Base-by-base conservation (phyloP, 2,888 invertebrate species). In the Mythimna vitellina region DNA sequence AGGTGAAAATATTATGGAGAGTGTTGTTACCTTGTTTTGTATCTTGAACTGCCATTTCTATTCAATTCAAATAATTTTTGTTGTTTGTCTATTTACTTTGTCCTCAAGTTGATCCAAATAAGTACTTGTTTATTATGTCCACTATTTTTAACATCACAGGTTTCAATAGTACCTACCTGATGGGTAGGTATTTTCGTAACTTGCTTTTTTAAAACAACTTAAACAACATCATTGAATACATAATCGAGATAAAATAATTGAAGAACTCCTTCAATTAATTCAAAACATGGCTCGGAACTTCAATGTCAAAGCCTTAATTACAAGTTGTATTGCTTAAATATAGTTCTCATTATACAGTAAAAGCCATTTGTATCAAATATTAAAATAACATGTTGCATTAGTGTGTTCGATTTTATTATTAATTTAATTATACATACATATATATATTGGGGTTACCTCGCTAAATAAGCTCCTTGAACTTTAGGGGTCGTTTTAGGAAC, bases 251-350 rank as follows among this genome's bases (percentile, higher is more conserved):
- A 73, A 70, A 51, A 67, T 7, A 67, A 35, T 58, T 49, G 14
- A 66, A 42, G 62, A 72, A 65, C 65, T 65, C 51, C 62, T 66
- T 71, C 64, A 77, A 81, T 57, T 66, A 65, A 69, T 83, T 72
- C 25, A 63, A 69, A 65, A 72, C 67, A 69, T 22, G 65, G 67
- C 76, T 69, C 63, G 10, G 35, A 66, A 46, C 58, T 64, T 53
- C 81, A 81, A 81, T 80, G 84, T 66, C 76, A 71, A 32, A 22
- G 54, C 1, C 56, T 70, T 81, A 76, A 76, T 76, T 70, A 70
- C 38, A 75, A 3, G 10, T 14, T 56, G n/a, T 70, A 54, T 60
- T 66, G 29, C 62, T 42, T 76, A 62, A 61, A 80, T 73, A 73
- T 62, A 46, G 10, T 25, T 60, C 38, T 79, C 10, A 73, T 56